Evolutionary conservation across 2,797 vertebrate genomes (phyloP), one percentile per base, ranked within the genome.

Genomic region (Neostethus bicornis): DNA sequence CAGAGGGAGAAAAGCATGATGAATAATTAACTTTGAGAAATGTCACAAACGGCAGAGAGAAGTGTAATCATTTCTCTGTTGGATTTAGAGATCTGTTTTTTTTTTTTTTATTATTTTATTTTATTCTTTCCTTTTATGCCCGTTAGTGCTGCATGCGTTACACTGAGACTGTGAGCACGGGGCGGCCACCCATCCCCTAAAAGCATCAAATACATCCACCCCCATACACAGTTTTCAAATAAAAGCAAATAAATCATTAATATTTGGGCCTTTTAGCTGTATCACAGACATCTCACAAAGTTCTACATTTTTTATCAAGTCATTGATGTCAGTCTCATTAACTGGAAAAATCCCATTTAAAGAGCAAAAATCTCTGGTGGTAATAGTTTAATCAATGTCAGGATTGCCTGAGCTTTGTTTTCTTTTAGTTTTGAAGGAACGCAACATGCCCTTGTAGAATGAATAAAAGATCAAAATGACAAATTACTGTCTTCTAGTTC

Each of bases 11-110:
- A 90, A 91, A 89, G 88, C 87, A 85, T 80, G 75, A 90, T 93
- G 83, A 93, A 92, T 92, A 91, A 91, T 93, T 92, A 91, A 91
- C 80, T 83, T 37, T 0, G 25, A 87, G 85, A 91, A 91, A 91
- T 92, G 87, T 90, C 89, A 89, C 85, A 79, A 85, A 83, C 66
- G 71, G 80, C 87, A 83, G 61, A 80, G 81, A 80, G 75, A 66
- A 85, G 80, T 85, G 80, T 89, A 89, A 89, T 87, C 75, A 88
- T 87, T 84, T 64, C 80, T 87, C 80, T 75, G 73, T 78, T 78
- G 79, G 82, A 66, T 85, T 88, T 86, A 65, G 73, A 80, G 77
- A 81, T 80, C 73, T 70, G 46, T 23, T 79, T 80, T 53, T 32
- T 26, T 77, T 19, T 38, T 51, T 21, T 75, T 39, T 39, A 55